phyloP scores from a whole-genome alignment of 2,797 vertebrate species.

The Pangasius sanitwongsei region DNA sequence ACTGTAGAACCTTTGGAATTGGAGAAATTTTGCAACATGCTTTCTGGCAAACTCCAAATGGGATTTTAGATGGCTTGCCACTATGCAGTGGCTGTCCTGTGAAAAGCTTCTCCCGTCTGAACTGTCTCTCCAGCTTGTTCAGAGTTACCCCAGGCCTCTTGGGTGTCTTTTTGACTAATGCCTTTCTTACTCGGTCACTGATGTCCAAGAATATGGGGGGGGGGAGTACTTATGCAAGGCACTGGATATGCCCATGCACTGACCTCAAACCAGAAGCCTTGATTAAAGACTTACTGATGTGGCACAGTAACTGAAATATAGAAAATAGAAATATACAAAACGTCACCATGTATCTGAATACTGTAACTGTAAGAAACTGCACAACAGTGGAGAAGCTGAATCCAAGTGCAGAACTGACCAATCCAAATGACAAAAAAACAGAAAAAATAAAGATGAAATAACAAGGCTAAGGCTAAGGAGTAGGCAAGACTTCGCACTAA shows the following conservation, averaged over 20 bases:
- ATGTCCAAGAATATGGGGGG: background rate
- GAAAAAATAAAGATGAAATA: background rate
- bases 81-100: background rate
- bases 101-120: background rate
- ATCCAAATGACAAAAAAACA: background rate
- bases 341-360: background rate
- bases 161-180: background rate
- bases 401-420: background rate
- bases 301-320: background rate
- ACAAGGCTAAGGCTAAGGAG: background rate
- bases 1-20: background rate
- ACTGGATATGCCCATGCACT: background rate
- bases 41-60: background rate
- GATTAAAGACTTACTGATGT: background rate
- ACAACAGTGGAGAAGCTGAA: background rate
- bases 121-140: background rate
- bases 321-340: background rate
- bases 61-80: background rate
- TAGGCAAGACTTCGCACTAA: background rate
- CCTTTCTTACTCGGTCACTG: background rate
- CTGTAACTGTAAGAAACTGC: background rate
- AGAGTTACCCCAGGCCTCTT: background rate
- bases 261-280: background rate
- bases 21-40: background rate
- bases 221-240: background rate